phyloP scores from a whole-genome alignment of 2,113 vertebrate species.

The Oreochromis spilurus region DNA sequence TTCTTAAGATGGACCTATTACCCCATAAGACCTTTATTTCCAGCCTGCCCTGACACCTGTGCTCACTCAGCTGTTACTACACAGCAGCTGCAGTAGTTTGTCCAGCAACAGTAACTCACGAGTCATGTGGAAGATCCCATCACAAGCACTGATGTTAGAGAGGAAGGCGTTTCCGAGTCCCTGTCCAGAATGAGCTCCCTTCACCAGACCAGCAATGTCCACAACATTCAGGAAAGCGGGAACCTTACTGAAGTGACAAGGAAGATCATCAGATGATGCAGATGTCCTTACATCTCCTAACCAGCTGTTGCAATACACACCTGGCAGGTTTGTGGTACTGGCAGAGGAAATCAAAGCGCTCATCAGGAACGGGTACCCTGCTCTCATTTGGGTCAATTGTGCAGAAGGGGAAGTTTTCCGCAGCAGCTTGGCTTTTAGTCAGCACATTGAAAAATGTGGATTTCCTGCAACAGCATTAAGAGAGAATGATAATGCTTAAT shows the following conservation, averaged over 20 bases:
- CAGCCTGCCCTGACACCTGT: slow-evolving; percentile 7
- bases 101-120: slow-evolving; percentile 74
- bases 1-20: background rate
- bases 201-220: slow-evolving; percentile 97
- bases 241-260: slow-evolving; percentile 82
- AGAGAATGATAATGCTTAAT: background rate
- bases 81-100: slow-evolving; percentile 1
- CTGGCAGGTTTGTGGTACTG: slow-evolving; percentile 94
- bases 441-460: slow-evolving; percentile 98
- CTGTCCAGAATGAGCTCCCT: slow-evolving; percentile 92
- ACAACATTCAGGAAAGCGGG: slow-evolving; percentile 96
- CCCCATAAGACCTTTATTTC: background rate
- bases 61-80: background rate
- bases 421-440: slow-evolving; percentile 93
- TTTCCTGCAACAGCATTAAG: slow-evolving; percentile 75
- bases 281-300: background rate
- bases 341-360: slow-evolving; percentile 92
- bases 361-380: slow-evolving; percentile 93
- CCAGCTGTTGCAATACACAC: slow-evolving; percentile 61
- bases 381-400: slow-evolving; percentile 98
- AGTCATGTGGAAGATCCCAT: slow-evolving; percentile 95
- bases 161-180: slow-evolving; percentile 97
- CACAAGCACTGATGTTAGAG: slow-evolving; percentile 96
- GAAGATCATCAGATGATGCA: background rate
- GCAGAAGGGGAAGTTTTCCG: slow-evolving; percentile 98